These are phyloP conservation scores for Argyrosomus japonicus DNA, from an alignment of 2,113 vertebrate species.

Conservation along the genomic window DNA sequence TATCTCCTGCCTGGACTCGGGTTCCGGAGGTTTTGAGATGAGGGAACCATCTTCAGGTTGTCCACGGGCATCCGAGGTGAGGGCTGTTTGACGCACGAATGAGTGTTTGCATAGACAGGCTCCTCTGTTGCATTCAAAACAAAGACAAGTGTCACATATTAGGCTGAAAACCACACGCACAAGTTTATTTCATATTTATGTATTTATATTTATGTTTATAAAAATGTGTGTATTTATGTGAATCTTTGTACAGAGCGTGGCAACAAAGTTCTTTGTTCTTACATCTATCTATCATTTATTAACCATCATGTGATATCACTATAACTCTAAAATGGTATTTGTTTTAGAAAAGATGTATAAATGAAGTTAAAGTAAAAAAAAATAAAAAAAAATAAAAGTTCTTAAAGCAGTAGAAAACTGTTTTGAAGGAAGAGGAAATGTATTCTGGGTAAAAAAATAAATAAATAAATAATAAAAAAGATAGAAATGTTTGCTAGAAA, in stretches of 20 bases:
- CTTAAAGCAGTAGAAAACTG: background rate
- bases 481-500: too few species aligned
- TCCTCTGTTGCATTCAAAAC: conserved; percentile 17
- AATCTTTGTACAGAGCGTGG: too few species aligned
- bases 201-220: too few species aligned
- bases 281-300: background rate
- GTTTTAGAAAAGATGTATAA: background rate
- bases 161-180: background rate
- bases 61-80: conserved; percentile 23
- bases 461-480: background rate
- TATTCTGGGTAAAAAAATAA: background rate
- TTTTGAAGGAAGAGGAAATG: background rate
- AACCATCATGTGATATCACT: background rate
- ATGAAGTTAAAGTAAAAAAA: background rate
- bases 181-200: background rate
- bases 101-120: conserved; percentile 70
- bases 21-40: conserved; percentile 28
- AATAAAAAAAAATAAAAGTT: too few species aligned
- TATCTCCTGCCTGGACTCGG: conserved; percentile 16
- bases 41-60: conserved; percentile 7
- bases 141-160: background rate
- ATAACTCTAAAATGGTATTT: too few species aligned
- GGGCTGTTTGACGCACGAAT: conserved; percentile 33
- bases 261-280: too few species aligned
- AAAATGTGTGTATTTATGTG: too few species aligned